phyloP scores from a whole-genome alignment of 2,888 invertebrate species.

The Pandemis cinnamomeana region DNA sequence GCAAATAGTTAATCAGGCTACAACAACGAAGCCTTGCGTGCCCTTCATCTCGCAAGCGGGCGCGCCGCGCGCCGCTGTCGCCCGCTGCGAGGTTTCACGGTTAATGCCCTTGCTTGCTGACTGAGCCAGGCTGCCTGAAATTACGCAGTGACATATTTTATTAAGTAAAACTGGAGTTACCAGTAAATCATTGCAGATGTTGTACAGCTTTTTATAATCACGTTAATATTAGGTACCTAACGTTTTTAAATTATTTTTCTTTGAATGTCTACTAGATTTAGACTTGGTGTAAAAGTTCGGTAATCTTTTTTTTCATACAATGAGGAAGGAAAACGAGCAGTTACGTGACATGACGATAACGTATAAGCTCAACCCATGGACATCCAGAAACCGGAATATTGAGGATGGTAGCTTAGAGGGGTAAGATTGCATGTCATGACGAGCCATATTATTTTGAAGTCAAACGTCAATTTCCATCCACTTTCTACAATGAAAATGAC shows the following conservation, averaged over 20 bases:
- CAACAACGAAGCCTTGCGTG: slow-evolving; percentile 14
- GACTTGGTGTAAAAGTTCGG: not conserved
- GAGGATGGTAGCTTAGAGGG: no score
- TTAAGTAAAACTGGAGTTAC: not conserved
- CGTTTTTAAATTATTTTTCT: not conserved
- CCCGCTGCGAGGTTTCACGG: slow-evolving; percentile 12
- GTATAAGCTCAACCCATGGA: no score
- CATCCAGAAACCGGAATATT: no score
- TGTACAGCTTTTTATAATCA: not conserved
- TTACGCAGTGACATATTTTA: slow-evolving; percentile 17
- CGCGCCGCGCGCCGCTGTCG: not conserved
- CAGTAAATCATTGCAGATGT: not conserved
- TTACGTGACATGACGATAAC: no score
- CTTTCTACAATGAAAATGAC: no score
- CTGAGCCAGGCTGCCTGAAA: slow-evolving; percentile 15
- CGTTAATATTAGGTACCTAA: not conserved
- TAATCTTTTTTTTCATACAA: no score
- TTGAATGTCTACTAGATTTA: not conserved
- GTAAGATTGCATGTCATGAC: no score
- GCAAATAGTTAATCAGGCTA: not conserved
- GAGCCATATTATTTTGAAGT: no score
- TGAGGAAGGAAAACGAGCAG: no score
- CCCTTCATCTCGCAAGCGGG: slow-evolving; percentile 4
- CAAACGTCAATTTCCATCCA: no score
- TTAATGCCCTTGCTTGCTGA: slow-evolving; percentile 21